Evolutionary conservation across 2,888 invertebrate genomes (phyloP).

Genomic region (Koerneria pararmatus): DNA sequence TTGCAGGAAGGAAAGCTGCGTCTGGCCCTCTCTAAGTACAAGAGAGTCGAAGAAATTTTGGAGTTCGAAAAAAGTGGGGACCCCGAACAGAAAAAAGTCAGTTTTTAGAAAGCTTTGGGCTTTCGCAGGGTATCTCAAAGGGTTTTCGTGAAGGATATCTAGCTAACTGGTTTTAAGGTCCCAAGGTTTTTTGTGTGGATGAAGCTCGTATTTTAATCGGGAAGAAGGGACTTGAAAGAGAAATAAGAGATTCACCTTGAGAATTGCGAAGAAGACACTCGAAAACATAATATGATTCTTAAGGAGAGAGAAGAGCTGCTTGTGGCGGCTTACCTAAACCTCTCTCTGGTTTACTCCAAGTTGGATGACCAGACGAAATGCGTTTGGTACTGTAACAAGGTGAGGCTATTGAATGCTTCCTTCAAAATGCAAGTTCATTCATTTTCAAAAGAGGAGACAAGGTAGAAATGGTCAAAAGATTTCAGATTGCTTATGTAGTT

Average conservation of each 20-base stretch:
- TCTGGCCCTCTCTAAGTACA: slow-evolving; percentile 82
- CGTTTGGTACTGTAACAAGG: slow-evolving; percentile 73
- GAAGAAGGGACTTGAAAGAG: no score
- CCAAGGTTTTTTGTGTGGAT: no score
- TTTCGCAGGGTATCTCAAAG: background rate
- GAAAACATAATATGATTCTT: no score
- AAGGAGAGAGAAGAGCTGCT: slow-evolving; percentile 38
- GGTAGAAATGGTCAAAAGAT: no score
- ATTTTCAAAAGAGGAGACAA: no score
- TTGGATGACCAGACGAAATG: slow-evolving; percentile 57
- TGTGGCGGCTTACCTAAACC: slow-evolving; percentile 46
- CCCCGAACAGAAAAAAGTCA: slow-evolving; percentile 36
- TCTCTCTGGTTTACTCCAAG: slow-evolving; percentile 60
- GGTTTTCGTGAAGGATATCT: background rate
- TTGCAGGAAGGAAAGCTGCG: slow-evolving; percentile 72
- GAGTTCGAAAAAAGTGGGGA: slow-evolving; percentile 61
- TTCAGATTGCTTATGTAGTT: slow-evolving; percentile 1
- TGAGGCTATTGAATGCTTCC: no score
- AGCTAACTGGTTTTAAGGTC: no score
- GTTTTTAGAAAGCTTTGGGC: background rate
- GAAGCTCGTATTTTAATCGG: no score
- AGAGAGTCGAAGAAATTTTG: slow-evolving; percentile 71
- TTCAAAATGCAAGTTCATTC: no score
- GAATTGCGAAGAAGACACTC: no score
- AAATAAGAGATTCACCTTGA: background rate